phyloP scores from a whole-genome alignment of 2,797 vertebrate genomes.

The Hemitrygon akajei region DNA sequence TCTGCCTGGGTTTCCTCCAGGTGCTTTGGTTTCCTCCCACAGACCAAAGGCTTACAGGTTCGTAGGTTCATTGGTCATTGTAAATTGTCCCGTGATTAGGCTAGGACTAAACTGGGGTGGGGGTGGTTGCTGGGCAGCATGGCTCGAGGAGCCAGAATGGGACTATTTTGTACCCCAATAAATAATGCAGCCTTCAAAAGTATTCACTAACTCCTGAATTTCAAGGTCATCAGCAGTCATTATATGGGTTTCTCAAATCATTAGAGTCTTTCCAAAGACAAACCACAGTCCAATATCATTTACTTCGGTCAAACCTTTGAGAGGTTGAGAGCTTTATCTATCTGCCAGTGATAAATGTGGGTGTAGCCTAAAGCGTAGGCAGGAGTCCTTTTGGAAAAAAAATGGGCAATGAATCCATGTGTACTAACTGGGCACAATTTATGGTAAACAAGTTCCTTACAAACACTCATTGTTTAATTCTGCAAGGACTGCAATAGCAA shows the following conservation, averaged over 20 bases:
- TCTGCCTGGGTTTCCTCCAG: too few relatives aligned
- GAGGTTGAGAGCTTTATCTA: too few relatives aligned
- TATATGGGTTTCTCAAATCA: not conserved
- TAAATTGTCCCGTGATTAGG: too few relatives aligned
- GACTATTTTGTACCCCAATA: too few relatives aligned
- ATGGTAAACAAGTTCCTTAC: not conserved
- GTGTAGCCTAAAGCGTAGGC: not conserved
- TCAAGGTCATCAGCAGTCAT: not conserved
- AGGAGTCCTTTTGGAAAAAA: not conserved
- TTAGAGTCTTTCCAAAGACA: not conserved
- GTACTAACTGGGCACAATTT: not conserved
- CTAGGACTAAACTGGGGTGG: too few relatives aligned
- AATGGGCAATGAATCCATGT: not conserved
- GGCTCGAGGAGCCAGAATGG: too few relatives aligned
- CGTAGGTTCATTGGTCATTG: too few relatives aligned
- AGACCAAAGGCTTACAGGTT: too few relatives aligned
- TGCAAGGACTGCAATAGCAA: not conserved
- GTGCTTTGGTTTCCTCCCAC: too few relatives aligned
- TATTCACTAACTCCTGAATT: not conserved
- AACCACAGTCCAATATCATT: not conserved
- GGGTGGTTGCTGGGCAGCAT: too few relatives aligned
- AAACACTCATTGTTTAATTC: constrained; percentile 27
- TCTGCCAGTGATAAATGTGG: not conserved
- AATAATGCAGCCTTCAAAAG: not conserved
- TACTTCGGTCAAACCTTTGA: not conserved